Evolutionary conservation across 2,113 vertebrate species (phyloP), one percentile per base, ranked within the genome.

Genomic region (Porphyrio hochstetteri): DNA sequence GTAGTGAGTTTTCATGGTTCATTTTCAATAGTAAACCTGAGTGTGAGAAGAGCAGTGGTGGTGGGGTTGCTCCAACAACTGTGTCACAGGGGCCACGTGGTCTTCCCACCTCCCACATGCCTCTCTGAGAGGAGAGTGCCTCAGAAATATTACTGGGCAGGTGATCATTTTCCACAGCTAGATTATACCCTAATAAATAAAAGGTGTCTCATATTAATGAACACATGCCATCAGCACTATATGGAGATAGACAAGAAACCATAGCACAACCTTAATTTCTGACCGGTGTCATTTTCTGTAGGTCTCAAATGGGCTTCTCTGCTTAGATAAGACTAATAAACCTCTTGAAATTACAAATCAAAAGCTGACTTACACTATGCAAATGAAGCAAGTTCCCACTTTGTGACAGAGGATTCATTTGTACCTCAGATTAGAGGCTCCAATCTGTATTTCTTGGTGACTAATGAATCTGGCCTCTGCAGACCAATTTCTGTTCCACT

Each of bases 401-500:
- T 98, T 95, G 96, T 98, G 97, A 98, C 97, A 96, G 89, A 97
- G 92, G 94, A 98, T 98, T 98, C 97, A 97, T 98, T 98, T 97
- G 97, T 98, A 97, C 97, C 95, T 97, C 97, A 98, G 98, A 98
- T 98, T 97, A 97, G 96, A 98, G 95, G 86, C 95, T 97, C 86
- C 95, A 86, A 93, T 98, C 97, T 97, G 93, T 96, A 96, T 96
- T 98, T 98, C 86, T 97, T 83, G 96, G 94, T 98, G 96, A 97
- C 97, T 98, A 98, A 98, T 97, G 98, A 97, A 98, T 98, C 96
- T 95, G 96, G 95, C 96, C 93, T 98, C 97, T 93, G 97, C 98
- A 98, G 98, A 98, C 95, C 95, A 96, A 93, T 98, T 98, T 98
- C 86, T 96, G 95, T 96, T 96, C 95, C 90, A 98, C 92, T 97